A percentile compares a stretch with the other conserved stretches of the same genome.
These are phyloP conservation scores for Belgica antarctica DNA, from an alignment of 2,888 invertebrate species.

Conservation along the genomic window DNA sequence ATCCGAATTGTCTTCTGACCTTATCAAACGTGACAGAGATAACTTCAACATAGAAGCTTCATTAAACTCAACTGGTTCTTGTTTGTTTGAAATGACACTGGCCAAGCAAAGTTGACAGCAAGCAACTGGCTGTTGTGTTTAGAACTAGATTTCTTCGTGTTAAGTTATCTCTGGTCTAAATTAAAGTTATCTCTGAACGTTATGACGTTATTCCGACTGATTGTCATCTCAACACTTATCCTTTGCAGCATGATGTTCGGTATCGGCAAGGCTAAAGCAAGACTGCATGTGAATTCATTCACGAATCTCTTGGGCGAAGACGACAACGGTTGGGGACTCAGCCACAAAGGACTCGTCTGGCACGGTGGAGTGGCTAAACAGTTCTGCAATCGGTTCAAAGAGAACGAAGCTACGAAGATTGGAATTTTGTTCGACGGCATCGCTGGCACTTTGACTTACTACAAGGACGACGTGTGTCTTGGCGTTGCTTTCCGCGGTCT, in stretches of 20 bases:
- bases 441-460: slow-evolving; percentile 68
- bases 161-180: background rate
- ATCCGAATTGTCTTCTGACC: no score
- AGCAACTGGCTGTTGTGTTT: no score
- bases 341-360: slow-evolving; percentile 70
- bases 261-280: slow-evolving; percentile 60
- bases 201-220: no score
- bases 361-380: slow-evolving; percentile 63
- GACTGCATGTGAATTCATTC: slow-evolving; percentile 66
- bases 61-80: no score
- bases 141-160: background rate
- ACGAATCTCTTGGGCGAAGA: slow-evolving; percentile 71
- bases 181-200: background rate
- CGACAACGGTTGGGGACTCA: slow-evolving; percentile 68
- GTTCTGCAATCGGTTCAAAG: slow-evolving; percentile 67
- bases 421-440: slow-evolving; percentile 68
- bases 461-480: slow-evolving; percentile 66
- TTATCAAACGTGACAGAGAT: no score
- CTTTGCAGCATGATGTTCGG: slow-evolving; percentile 68
- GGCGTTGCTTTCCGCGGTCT: slow-evolving; percentile 70
- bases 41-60: no score
- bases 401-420: slow-evolving; percentile 66
- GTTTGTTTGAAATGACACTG: no score
- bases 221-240: no score
- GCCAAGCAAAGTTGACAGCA: no score